Evolutionary conservation across 2,888 invertebrate species (phyloP).

Genomic region (Cataglyphis cursor): DNA sequence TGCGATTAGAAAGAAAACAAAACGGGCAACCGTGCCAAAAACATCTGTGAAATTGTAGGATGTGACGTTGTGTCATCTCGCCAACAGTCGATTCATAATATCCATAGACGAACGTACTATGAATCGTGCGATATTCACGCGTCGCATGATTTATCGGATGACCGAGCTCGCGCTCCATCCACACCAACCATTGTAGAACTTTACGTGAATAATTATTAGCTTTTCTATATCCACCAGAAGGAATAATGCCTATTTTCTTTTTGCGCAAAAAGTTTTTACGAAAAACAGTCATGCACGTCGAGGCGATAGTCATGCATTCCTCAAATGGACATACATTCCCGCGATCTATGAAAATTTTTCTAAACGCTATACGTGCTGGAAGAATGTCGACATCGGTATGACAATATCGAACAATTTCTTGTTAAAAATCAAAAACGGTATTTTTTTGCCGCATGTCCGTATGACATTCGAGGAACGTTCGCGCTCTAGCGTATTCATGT

Average conservation of each 20-base stretch:
- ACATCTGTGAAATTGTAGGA: neutral
- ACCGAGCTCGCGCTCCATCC: neutral
- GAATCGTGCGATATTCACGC: neutral
- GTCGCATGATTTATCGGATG: neutral
- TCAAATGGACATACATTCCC: neutral
- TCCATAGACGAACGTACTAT: neutral
- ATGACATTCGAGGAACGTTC: neutral
- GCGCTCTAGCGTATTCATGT: neutral
- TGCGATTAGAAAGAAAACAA: neutral
- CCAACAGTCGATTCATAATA: neutral
- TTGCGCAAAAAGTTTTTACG: neutral
- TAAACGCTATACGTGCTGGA: neutral
- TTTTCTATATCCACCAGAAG: neutral
- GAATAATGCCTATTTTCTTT: neutral
- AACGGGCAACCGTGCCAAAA: neutral
- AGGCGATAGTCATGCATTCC: neutral
- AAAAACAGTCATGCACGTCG: neutral
- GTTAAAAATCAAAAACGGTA: neutral
- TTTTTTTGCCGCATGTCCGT: neutral
- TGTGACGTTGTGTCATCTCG: neutral
- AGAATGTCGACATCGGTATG: neutral
- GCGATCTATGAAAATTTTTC: neutral
- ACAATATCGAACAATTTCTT: neutral
- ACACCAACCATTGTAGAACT: neutral
- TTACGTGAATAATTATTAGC: neutral